Evolutionary conservation across 1,140 invertebrate genomes (phyloP).

Genomic region (Scaptomyza montana): DNA sequence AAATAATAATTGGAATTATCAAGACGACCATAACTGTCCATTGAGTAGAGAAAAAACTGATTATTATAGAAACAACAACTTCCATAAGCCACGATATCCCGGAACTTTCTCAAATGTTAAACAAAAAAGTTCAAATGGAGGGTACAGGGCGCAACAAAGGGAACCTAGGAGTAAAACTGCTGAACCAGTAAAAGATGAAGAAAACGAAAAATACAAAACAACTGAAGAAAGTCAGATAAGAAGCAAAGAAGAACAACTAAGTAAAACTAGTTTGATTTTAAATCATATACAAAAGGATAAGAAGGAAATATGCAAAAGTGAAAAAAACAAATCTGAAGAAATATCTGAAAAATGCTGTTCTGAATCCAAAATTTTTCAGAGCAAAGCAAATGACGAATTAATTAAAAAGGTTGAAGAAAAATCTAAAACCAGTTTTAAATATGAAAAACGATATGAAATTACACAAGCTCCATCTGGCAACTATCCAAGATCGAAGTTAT

Average conservation of each 20-base stretch:
- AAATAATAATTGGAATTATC: not conserved
- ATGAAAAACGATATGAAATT: not conserved
- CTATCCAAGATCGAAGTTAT: not conserved
- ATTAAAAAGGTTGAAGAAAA: not conserved
- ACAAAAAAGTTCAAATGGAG: not conserved
- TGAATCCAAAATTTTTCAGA: not conserved
- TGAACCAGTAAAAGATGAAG: not conserved
- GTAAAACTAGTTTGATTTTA: not conserved
- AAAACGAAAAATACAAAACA: not conserved
- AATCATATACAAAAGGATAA: not conserved
- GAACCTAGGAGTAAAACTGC: not conserved
- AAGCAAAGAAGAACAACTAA: not conserved
- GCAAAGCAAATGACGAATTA: not conserved
- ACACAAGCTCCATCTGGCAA: not conserved
- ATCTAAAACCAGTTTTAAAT: too few species aligned
- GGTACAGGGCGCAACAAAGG: not conserved
- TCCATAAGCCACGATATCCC: not conserved
- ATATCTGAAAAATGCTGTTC: too few species aligned
- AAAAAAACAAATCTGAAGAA: not conserved
- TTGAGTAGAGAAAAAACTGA: slow-evolving; percentile 12
- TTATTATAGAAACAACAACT: slow-evolving; percentile 11
- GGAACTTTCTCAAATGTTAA: not conserved
- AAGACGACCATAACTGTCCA: not conserved
- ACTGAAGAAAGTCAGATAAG: not conserved
- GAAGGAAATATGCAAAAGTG: not conserved